Evolutionary conservation across 2,888 invertebrate genomes (phyloP), one percentile per base, ranked within the genome.

Genomic region (Meghimatium bilineatum): DNA sequence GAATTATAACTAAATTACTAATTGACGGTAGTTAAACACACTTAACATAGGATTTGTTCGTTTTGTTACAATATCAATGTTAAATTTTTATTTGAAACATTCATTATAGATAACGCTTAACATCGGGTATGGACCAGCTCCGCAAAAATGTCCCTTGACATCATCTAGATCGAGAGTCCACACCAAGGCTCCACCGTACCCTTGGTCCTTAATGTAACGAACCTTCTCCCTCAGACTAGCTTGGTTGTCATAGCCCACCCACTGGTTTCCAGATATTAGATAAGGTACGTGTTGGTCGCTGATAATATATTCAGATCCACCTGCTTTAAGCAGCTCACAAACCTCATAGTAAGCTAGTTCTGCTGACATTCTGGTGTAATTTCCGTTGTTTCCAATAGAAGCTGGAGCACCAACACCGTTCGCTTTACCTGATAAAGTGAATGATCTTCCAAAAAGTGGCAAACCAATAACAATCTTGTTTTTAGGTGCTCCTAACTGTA

Each of bases 231-330:
- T 85, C 23, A 91, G 86, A 81, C 90, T 90, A 32, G 87, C 85
- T 12, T 84, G 82, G 80, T 90, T 88, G 80, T 92, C 92, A 78
- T 89, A 92, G 0, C 92, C 91, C 1, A 91, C 87, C 92, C 92
- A 92, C 78, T 90, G 90, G 74, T 88, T 83, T 17, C 88, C 88
- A 52, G 87, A 80, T 17, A 90, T 89, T 23, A 89, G 74, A 72
- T 98, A 98, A 17, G 98, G 98, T 82, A 87, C 89, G 44, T 88
- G 87, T 72, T 89, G 89, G 36, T 90, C 90, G 0, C 82, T 32
- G 97, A 89, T 88, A 38, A 86, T n/a, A 29, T 44, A 34, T 20
- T 17, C 49, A 29, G 60, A 17, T 32, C 14, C 49, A 63, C 76
- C 76, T 34, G 38, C 20, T 36, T 26, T 38, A 3, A 75, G 32